Base-by-base conservation (phyloP, 2,113 vertebrate genomes). In the Corydoras sp. region DNA sequence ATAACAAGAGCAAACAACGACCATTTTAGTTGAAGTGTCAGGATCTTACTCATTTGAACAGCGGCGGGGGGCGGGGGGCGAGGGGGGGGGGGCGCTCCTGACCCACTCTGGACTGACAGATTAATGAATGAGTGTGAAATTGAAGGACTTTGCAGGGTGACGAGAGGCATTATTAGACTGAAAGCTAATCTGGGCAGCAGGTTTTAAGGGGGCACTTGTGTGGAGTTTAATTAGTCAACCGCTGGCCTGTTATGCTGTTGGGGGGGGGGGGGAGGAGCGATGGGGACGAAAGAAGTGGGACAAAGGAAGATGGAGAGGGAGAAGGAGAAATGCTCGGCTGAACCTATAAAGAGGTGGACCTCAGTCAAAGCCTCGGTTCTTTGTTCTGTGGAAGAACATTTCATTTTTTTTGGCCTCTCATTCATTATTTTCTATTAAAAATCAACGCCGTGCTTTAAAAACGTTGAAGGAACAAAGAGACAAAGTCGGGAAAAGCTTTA, bases 401-500 rank as follows among this genome's bases (percentile, higher is more conserved):
- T 43, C 7, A 5, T 43, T 43, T 43, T 35, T 5, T 4, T 43
- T 43, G 35, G 7, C 35, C 35, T 8, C 7, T 43, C 7, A 43
- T 43, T 43, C 35, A 43, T 43, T 43, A 5, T 43, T 43, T 43
- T 43, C 7, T 84, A 79, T 78, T 29, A 79, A 77, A 81, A 80
- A 80, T 79, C 82, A 81, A 85, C 76, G 75, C 58, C 76, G 77
- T 76, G 82, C 78, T 77, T 80, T 82, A 82, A 32, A 63, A 49
- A 14, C 32, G 71, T 62, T n/a, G 70, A 74, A 56, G 14, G 55
- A 71, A 14, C 51, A 12, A 14, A 53, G 51, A 14, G 1, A 14
- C 68, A 32, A 31, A 62, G 35, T 31, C 61, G 56, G n/a, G 31
- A 43, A 62, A 30, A 74, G 78, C 65, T 67, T 70, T 67, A 68